Evolutionary conservation across 1,140 invertebrate genomes (phyloP).

Genomic region (Drosophila navojoa): DNA sequence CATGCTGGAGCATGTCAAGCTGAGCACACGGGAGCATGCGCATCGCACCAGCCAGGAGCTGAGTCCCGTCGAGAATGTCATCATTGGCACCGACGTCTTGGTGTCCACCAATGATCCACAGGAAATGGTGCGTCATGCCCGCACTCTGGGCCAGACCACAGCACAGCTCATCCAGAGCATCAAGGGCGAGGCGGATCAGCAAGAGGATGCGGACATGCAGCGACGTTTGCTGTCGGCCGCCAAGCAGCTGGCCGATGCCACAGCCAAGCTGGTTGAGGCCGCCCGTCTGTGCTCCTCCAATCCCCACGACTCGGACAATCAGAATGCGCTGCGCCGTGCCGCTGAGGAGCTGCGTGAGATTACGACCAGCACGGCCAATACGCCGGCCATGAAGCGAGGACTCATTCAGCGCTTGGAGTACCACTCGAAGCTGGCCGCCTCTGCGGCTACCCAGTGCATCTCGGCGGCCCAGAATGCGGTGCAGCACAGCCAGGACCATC

Average conservation of each 20-base stretch:
- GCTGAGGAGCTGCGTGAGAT: constrained; percentile 96
- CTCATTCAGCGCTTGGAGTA: constrained; percentile 89
- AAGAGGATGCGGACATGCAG: constrained; percentile 95
- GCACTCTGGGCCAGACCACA: constrained; percentile 96
- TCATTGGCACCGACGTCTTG: constrained; percentile 95
- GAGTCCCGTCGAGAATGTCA: constrained; percentile 94
- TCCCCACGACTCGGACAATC: constrained; percentile 92
- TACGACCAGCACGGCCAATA: constrained; percentile 91
- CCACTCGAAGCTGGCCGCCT: constrained; percentile 94
- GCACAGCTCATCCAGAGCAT: constrained; percentile 96
- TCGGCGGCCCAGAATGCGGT: constrained; percentile 91
- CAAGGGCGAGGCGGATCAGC: constrained; percentile 95
- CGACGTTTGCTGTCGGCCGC: constrained; percentile 95
- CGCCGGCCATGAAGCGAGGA: constrained; percentile 90
- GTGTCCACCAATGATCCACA: constrained; percentile 93
- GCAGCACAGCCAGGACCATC: constrained; percentile 85
- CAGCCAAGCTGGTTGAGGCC: constrained; percentile 97
- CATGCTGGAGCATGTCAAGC: constrained; percentile 94
- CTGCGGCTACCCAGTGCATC: constrained; percentile 95
- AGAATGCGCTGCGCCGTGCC: constrained; percentile 92
- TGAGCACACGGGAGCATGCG: constrained; percentile 85
- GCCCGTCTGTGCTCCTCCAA: constrained; percentile 95
- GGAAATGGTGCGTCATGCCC: constrained; percentile 97
- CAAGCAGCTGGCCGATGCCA: constrained; percentile 97
- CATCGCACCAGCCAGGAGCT: constrained; percentile 87